A percentile compares a stretch with the other conserved stretches of the same genome.
Conservation (phyloP, 2,113 vertebrate genomes). For the Pterocles orientalis region DNA sequence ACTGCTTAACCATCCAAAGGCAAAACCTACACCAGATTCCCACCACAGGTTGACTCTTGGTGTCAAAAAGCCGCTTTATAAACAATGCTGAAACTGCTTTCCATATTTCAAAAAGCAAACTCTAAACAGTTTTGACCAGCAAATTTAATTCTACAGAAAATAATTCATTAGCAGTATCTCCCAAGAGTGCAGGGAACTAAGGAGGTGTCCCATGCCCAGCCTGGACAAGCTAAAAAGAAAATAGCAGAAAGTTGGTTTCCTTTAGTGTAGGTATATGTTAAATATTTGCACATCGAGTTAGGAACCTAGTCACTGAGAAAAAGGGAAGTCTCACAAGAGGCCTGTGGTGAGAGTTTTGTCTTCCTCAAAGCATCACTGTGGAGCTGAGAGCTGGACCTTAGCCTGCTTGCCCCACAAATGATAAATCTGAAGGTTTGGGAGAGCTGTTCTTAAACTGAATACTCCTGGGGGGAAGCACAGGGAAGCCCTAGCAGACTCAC, state of each 20-base stretch:
- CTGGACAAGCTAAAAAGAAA: neutral
- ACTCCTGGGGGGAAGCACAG: accelerated
- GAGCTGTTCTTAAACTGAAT: neutral
- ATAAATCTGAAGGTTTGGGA: neutral
- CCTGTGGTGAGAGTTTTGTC: neutral
- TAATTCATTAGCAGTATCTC: neutral
- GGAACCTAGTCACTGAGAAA: neutral
- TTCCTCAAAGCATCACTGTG: neutral
- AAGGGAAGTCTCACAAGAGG: neutral
- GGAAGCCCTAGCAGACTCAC: neutral
- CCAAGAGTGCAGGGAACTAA: neutral
- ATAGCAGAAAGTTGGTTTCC: neutral
- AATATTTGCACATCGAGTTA: neutral
- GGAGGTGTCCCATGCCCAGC: neutral
- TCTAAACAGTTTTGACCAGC: neutral
- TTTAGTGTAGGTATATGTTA: neutral
- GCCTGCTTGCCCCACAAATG: neutral
- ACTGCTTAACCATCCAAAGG: neutral
- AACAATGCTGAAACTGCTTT: neutral
- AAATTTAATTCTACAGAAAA: neutral
- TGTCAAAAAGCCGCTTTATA: neutral
- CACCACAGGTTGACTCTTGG: neutral
- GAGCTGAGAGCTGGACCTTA: neutral
- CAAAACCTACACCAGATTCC: neutral
- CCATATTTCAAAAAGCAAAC: neutral